Percentiles rank a stretch among this genome's conserved stretches.
phyloP scores from a whole-genome alignment of 1,140 invertebrate species.

The Apis dorsata region DNA sequence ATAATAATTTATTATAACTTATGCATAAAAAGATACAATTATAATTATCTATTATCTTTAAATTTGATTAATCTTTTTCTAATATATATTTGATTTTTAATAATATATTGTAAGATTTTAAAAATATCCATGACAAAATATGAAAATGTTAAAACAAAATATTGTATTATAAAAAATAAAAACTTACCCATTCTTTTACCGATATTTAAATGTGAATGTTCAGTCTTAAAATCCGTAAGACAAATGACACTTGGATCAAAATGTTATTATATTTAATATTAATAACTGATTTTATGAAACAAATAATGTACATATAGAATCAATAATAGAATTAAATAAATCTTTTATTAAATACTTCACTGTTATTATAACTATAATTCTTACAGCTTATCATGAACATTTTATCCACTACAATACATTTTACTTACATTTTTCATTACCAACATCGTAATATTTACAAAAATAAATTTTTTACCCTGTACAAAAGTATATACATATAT shows the following conservation, averaged over 20 bases:
- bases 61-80: neutral
- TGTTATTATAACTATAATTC: constrained; percentile 14
- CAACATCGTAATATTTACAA: constrained; percentile 4
- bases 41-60: neutral
- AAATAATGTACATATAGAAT: neutral
- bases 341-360: constrained; percentile 1
- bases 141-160: neutral
- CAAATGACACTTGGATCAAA: constrained; percentile 36
- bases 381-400: neutral
- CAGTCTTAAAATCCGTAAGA: neutral
- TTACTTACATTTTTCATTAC: neutral
- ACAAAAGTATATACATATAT: neutral
- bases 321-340: constrained; percentile 6
- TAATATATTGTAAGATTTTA: neutral
- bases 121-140: neutral
- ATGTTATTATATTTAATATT: constrained; percentile 20
- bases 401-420: neutral
- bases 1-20: neutral
- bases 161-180: neutral
- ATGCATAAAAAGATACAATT: neutral
- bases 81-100: neutral
- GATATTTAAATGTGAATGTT: neutral
- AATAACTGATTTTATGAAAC: constrained; percentile 20
- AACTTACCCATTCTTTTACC: constrained; percentile 31
- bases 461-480: constrained; percentile 22